Base-by-base conservation (phyloP, 2,888 invertebrate species). In the Pimpla rufipes region DNA sequence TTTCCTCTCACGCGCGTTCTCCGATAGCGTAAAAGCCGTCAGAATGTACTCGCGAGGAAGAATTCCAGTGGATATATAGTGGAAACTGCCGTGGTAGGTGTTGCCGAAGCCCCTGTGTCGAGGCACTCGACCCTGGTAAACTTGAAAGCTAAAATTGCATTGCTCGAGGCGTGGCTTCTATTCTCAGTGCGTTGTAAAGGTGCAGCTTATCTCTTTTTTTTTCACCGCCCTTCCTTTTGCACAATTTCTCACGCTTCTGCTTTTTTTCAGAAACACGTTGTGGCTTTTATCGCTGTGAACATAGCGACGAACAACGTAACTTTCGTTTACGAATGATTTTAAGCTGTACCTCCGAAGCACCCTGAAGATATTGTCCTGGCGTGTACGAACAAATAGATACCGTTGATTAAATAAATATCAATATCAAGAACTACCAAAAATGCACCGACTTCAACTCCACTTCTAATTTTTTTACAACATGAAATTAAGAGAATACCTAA, bases 91-190 rank as follows among this genome's bases (percentile, higher is more conserved):
- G 45, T 57, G 0, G 50, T 42, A 35, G 64, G 18, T 42, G 70
- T 70, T 42, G 73, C 66, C 47, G 45, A 57, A 67, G 73, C 55
- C 18, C 35, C 37, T 47, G 66, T 52, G 35, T 16, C 45, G 57
- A 73, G 45, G 6, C 35, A 73, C 52, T 55, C 68, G 67, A 62
- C 57, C 47, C 50, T 67, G 23, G 75, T 52, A 70, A 76, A 73
- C 64, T 75, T 64, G 66, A 62, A 64, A 82, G 67, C 42, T 55
- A 64, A 84, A 84, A 82, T 71, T 66, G 59, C 66, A 66, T 76
- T 79, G 76, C 55, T 52, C 21, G 13, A 52, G 66, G 66, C 40
- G 62, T 59, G 79, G 55, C 66, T 42, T 42, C 35, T 62, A 64
- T 47, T 73, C 73, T 40, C 64, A 52, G 16, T 18, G 18, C 45